phyloP scores from a whole-genome alignment of 1,140 invertebrate species.

The Calephelis nemesis region DNA sequence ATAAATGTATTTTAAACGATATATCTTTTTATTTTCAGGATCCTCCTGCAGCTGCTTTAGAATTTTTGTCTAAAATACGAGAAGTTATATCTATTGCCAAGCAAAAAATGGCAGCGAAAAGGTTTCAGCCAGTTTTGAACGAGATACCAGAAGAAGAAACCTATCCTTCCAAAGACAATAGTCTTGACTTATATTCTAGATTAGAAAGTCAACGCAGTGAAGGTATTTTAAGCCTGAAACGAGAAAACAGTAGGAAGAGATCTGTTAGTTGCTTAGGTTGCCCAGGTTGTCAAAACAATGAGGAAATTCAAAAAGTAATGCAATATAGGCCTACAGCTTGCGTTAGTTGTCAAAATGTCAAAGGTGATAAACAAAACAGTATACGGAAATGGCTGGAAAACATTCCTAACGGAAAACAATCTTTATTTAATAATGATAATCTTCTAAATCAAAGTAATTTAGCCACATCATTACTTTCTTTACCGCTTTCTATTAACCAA shows the following conservation, averaged over 20 bases:
- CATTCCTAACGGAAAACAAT: slow-evolving; percentile 79
- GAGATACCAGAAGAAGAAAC: slow-evolving; percentile 90
- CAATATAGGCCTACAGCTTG: slow-evolving; percentile 73
- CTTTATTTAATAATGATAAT: slow-evolving; percentile 46
- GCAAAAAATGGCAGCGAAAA: slow-evolving; percentile 90
- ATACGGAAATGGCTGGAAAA: slow-evolving; percentile 90
- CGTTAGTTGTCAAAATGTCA: slow-evolving; percentile 70
- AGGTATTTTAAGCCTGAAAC: slow-evolving; percentile 79
- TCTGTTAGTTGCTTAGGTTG: slow-evolving; percentile 81
- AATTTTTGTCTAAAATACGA: slow-evolving; percentile 91
- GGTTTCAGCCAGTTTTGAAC: slow-evolving; percentile 87
- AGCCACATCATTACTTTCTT: slow-evolving; percentile 55
- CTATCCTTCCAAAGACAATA: slow-evolving; percentile 67
- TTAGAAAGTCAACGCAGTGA: slow-evolving; percentile 77
- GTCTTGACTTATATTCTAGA: slow-evolving; percentile 65
- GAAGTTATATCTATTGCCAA: slow-evolving; percentile 93
- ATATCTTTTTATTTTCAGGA: slow-evolving; percentile 79
- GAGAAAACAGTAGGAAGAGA: slow-evolving; percentile 79
- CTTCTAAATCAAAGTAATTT: slow-evolving; percentile 47
- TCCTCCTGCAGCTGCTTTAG: slow-evolving; percentile 90
- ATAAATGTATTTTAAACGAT: no score
- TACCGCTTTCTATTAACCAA: slow-evolving; percentile 46
- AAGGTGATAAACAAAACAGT: slow-evolving; percentile 84
- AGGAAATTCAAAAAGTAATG: slow-evolving; percentile 57
- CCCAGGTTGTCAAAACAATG: slow-evolving; percentile 79